Percentiles rank a stretch among this genome's conserved stretches.
These are phyloP conservation scores for Tachuris rubrigastra DNA, from an alignment of 2,113 vertebrate genomes.

Conservation along the genomic window DNA sequence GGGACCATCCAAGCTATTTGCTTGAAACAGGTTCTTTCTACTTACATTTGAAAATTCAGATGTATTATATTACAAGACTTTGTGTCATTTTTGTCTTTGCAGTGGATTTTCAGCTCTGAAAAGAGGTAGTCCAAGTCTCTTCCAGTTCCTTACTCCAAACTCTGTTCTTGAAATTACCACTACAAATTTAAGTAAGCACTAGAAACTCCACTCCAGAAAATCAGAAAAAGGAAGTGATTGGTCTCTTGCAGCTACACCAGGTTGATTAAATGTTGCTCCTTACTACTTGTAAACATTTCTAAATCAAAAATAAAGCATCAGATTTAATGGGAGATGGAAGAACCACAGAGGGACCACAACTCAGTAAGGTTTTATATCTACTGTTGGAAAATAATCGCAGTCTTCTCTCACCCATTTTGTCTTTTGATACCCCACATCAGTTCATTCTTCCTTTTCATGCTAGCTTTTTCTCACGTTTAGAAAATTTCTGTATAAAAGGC, in stretches of 20 bases:
- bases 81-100: neutral
- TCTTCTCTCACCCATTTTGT: neutral
- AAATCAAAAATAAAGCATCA: neutral
- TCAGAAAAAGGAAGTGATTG: neutral
- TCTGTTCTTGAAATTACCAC: neutral
- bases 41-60: neutral
- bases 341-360: neutral
- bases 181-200: neutral
- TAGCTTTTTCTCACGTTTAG: neutral
- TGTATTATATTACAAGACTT: neutral
- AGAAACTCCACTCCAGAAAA: neutral
- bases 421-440: neutral
- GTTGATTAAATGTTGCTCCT: neutral
- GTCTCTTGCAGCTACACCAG: neutral
- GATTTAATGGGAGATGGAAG: neutral
- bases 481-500: neutral
- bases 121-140: neutral
- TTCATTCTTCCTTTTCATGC: neutral
- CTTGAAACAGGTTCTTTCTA: neutral
- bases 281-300: neutral
- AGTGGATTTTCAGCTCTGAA: neutral
- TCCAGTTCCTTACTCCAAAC: neutral
- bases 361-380: neutral
- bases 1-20: neutral
- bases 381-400: neutral